Evolutionary conservation across 2,113 vertebrate genomes (phyloP), one percentile per base, ranked within the genome.

Genomic region (Benitochromis conjunctus): DNA sequence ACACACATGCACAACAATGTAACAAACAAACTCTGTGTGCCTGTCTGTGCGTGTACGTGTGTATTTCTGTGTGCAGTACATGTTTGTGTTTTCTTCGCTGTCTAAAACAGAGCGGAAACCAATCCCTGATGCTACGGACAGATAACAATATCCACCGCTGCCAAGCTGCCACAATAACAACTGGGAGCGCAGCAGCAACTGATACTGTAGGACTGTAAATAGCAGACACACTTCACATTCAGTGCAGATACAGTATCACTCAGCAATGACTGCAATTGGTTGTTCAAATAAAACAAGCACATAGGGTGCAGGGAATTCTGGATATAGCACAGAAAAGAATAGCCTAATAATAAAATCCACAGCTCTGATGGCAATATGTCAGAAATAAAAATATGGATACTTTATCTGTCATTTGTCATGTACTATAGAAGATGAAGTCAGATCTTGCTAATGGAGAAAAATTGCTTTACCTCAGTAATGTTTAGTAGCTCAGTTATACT

Each of bases 81-180:
- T 80, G 62, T 89, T 60, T 89, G 46, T 82, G 82, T 89, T 88
- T 86, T 84, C 79, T 84, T 87, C 74, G 51, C 76, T 21, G 58
- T 83, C 79, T 82, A 79, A 90, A 87, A 91, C 56, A 9, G 79
- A 90, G 88, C 85, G 90, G 94, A 95, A 95, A 94, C 93, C 94
- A 83, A 94, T 94, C 94, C 94, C 91, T 94, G 95, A 95, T 95
- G 85, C 85, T 79, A 8, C 6, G 21, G 84, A 26, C 83, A 48
- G 93, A 96, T 94, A 95, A 92, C 64, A 69, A 85, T 77, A 88
- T 87, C 86, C 86, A 83, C 82, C 51, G 55, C 77, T 80, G 91
- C 91, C 88, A 83, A 89, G 81, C 79, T 79, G 48, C 78, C 82
- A 90, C 89, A 92, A 82, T 81, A 92, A 90, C 80, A 84, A 91